phyloP scores from a whole-genome alignment of 2,113 vertebrate species.

The Setophaga petechia region DNA sequence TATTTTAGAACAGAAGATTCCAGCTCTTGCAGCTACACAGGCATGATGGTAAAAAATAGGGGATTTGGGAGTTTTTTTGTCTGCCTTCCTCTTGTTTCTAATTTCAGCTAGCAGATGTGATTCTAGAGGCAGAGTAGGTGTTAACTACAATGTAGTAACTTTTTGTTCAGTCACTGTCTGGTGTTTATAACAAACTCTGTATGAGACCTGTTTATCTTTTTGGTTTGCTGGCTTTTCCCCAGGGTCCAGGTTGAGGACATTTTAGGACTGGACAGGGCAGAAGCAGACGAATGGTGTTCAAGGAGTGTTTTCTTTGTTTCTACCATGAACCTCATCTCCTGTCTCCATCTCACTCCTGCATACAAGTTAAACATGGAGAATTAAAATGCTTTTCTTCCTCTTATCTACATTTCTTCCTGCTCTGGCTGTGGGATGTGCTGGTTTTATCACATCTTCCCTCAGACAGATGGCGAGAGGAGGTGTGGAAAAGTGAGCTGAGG shows the following conservation, averaged over 20 bases:
- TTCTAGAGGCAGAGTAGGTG: background rate
- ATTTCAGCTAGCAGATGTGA: background rate
- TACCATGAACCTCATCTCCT: background rate
- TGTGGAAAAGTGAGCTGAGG: background rate
- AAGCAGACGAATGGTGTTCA: background rate
- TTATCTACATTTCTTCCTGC: background rate
- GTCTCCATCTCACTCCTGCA: background rate
- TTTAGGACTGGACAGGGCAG: background rate
- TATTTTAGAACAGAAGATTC: background rate
- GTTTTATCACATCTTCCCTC: background rate
- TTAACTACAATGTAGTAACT: background rate
- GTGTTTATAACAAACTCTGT: background rate
- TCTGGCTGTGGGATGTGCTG: background rate
- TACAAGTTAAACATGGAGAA: background rate
- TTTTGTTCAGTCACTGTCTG: background rate
- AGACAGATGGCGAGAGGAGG: background rate
- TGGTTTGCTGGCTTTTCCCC: background rate
- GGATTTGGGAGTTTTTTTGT: background rate
- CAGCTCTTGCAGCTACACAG: background rate
- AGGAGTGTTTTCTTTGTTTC: background rate
- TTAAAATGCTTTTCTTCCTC: background rate
- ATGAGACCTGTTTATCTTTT: background rate
- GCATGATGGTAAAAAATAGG: background rate
- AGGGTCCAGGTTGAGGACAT: background rate
- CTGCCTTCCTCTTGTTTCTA: background rate